Percentiles rank a stretch among this genome's conserved stretches.
Conservation (phyloP, 2,888 invertebrate genomes). For the Dilophus febrilis region DNA sequence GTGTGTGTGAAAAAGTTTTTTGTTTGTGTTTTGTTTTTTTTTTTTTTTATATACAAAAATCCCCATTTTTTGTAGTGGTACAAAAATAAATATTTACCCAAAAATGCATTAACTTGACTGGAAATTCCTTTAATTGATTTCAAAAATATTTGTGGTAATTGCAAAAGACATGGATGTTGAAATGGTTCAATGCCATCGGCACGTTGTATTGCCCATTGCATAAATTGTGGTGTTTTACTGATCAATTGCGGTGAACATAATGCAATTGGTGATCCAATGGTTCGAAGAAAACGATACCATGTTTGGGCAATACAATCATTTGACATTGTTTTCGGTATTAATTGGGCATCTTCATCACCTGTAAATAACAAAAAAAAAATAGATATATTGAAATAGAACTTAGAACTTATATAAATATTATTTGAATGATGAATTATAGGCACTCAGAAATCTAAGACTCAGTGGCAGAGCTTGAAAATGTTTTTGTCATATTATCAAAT, state of each 20-base stretch:
- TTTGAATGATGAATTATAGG: not conserved
- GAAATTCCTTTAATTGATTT: slow-evolving; percentile 88
- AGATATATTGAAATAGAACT: too few relatives aligned
- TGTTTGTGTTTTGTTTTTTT: too few relatives aligned
- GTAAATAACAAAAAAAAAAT: slow-evolving; percentile 9
- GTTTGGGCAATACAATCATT: slow-evolving; percentile 84
- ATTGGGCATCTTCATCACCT: slow-evolving; percentile 72
- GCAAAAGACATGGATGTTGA: slow-evolving; percentile 73
- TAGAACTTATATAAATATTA: not conserved
- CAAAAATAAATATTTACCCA: slow-evolving; percentile 57
- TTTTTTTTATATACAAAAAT: too few relatives aligned
- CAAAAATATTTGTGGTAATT: slow-evolving; percentile 76
- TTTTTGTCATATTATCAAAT: too few relatives aligned
- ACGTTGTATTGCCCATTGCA: slow-evolving; percentile 64
- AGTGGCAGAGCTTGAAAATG: too few relatives aligned
- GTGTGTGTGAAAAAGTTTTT: slow-evolving; percentile 1
- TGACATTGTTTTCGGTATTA: slow-evolving; percentile 71
- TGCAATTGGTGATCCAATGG: slow-evolving; percentile 88
- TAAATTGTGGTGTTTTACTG: slow-evolving; percentile 43
- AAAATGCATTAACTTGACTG: slow-evolving; percentile 85
- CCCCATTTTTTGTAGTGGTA: too few relatives aligned
- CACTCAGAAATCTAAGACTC: too few relatives aligned
- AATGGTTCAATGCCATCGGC: slow-evolving; percentile 73
- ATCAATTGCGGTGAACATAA: slow-evolving; percentile 70
- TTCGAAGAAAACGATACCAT: slow-evolving; percentile 90